phyloP scores from a whole-genome alignment of 2,113 vertebrate genomes.

The Podarcis raffonei region DNA sequence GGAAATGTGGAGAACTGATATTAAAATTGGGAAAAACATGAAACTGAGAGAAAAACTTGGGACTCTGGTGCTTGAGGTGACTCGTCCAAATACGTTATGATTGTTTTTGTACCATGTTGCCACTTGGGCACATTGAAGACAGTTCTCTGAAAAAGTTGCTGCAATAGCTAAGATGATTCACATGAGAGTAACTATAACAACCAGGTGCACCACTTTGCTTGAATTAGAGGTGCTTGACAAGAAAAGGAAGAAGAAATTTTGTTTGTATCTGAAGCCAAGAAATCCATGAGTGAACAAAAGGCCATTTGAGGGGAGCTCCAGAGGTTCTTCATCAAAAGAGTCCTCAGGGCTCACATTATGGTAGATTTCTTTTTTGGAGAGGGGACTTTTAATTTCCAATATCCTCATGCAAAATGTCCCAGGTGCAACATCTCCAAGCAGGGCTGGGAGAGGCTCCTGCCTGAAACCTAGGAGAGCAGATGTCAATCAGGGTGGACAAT shows the following conservation, averaged over 20 bases:
- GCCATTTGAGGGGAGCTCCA: slow-evolving; percentile 18
- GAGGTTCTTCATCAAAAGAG: not conserved
- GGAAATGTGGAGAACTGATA: too few relatives aligned
- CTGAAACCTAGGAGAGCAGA: too few relatives aligned
- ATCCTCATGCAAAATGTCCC: too few relatives aligned
- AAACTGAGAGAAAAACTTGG: too few relatives aligned
- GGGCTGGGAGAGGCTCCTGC: too few relatives aligned
- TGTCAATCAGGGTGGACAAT: too few relatives aligned
- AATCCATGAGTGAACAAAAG: slow-evolving; percentile 28
- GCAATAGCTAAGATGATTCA: slow-evolving; percentile 60
- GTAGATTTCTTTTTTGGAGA: not conserved
- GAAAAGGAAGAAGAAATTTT: slow-evolving; percentile 19
- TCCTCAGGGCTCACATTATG: not conserved
- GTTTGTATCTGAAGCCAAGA: slow-evolving; percentile 22
- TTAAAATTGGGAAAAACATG: too few relatives aligned
- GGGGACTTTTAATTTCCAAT: not conserved
- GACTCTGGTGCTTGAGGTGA: not conserved
- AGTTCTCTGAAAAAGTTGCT: slow-evolving; percentile 37
- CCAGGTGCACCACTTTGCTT: slow-evolving; percentile 1
- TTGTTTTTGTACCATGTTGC: not conserved
- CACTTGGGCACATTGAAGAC: not conserved
- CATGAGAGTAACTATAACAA: slow-evolving; percentile 73
- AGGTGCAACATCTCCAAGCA: too few relatives aligned
- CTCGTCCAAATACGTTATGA: not conserved
- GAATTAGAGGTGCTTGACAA: slow-evolving; percentile 11